Conservation (phyloP, 2,113 vertebrate genomes). For the Sinocyclocheilus anshuiensis region DNA sequence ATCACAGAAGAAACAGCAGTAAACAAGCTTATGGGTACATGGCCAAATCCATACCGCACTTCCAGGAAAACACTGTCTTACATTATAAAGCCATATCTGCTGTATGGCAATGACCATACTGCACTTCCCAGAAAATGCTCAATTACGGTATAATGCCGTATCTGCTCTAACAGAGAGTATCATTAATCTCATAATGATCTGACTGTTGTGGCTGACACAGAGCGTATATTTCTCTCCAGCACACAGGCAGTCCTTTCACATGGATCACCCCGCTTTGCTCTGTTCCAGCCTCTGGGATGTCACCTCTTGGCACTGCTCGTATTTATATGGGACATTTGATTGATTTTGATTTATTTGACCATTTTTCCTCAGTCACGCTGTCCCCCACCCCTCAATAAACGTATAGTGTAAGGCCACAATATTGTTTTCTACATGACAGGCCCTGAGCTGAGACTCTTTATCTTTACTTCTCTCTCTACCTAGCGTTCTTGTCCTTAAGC, state of each 20-base stretch:
- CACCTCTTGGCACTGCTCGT: slow-evolving; percentile 52
- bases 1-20: background rate
- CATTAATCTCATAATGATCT: slow-evolving; percentile 45
- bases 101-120: slow-evolving; percentile 22
- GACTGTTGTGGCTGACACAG: slow-evolving; percentile 35
- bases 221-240: slow-evolving; percentile 14
- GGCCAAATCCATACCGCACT: background rate
- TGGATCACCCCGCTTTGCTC: slow-evolving; percentile 9
- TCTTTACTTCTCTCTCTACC: slow-evolving; percentile 20
- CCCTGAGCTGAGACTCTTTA: slow-evolving; percentile 48
- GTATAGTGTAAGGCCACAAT: slow-evolving; percentile 39
- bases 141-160: slow-evolving; percentile 36
- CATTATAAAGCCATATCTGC: slow-evolving; percentile 33
- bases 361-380: slow-evolving; percentile 21
- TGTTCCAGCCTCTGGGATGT: slow-evolving; percentile 44
- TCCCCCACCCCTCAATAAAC: background rate
- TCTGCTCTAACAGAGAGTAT: slow-evolving; percentile 45
- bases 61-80: slow-evolving; percentile 31
- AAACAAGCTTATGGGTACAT: background rate
- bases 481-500: slow-evolving; percentile 58
- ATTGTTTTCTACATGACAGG: slow-evolving; percentile 63
- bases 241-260: slow-evolving; percentile 53
- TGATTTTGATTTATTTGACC: slow-evolving; percentile 63
- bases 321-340: slow-evolving; percentile 52
- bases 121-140: slow-evolving; percentile 27